phyloP scores from a whole-genome alignment of 2,113 vertebrate species.

The Indicator indicator region DNA sequence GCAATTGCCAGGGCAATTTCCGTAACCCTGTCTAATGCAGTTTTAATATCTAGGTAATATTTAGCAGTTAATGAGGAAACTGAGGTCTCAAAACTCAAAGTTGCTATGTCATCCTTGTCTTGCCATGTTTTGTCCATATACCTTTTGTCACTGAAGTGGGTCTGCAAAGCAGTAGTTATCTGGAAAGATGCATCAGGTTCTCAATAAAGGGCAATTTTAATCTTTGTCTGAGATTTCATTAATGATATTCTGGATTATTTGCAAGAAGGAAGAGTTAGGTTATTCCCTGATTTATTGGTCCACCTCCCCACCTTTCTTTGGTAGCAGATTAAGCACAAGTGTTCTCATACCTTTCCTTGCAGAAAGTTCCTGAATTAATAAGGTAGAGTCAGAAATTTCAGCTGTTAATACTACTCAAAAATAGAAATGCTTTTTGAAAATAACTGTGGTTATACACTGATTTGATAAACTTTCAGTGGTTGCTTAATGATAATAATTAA shows the following conservation, averaged over 20 bases:
- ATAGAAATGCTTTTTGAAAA: neutral
- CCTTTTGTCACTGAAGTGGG: neutral
- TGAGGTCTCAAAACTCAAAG: no score
- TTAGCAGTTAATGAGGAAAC: neutral
- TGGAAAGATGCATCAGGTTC: neutral
- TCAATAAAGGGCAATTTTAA: neutral
- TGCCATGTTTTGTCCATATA: neutral
- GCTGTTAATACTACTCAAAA: neutral
- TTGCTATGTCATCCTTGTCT: neutral
- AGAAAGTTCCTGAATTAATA: neutral
- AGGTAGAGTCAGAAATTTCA: neutral
- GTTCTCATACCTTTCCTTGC: neutral
- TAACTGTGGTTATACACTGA: neutral
- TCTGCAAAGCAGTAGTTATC: neutral
- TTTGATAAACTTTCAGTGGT: neutral
- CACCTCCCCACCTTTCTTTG: neutral
- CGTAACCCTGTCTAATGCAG: neutral
- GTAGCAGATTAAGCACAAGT: neutral
- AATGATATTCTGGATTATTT: neutral
- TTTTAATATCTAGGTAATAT: neutral
- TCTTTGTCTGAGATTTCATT: neutral
- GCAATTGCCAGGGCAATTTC: neutral
- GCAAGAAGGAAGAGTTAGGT: neutral
- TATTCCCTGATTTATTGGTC: neutral
- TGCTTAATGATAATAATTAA: neutral